Evolutionary conservation across 2,113 vertebrate species (phyloP).

Genomic region (Platichthys flesus): DNA sequence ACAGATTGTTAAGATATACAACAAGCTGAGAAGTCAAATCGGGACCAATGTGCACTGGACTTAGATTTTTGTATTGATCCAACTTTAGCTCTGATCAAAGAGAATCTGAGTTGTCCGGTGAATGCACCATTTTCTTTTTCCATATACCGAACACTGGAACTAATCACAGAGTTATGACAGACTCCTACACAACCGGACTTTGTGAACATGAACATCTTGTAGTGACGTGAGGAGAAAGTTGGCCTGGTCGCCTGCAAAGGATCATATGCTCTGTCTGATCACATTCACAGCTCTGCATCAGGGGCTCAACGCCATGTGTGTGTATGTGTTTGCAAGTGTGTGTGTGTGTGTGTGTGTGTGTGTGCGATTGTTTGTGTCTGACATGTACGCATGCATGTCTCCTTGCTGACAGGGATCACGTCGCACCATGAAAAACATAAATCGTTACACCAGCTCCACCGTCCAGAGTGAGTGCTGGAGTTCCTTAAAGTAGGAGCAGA

Average conservation of each 20-base stretch:
- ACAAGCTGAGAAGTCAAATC: background rate
- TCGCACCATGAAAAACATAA: constrained; percentile 58
- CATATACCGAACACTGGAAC: constrained; percentile 17
- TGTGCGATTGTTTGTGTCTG: constrained; percentile 22
- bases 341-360: background rate
- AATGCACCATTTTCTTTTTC: constrained; percentile 1
- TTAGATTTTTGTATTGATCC: constrained; percentile 7
- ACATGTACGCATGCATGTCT: constrained; percentile 37
- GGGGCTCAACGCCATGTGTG: background rate
- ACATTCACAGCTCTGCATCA: constrained; percentile 57
- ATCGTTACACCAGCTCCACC: constrained; percentile 33
- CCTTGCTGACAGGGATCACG: constrained; percentile 66
- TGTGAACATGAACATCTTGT: constrained; percentile 32
- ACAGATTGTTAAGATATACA: too few species aligned
- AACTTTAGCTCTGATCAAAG: constrained; percentile 38
- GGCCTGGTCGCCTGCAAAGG: constrained; percentile 15
- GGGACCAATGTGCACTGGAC: constrained; percentile 32
- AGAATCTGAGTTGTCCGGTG: constrained; percentile 12
- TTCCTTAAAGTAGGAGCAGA: constrained; percentile 44
- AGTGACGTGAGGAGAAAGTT: constrained; percentile 35
- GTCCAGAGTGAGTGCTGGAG: constrained; percentile 51
- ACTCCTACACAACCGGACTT: constrained; percentile 24
- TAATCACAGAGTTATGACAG: constrained; percentile 33
- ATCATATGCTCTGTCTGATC: constrained; percentile 52
- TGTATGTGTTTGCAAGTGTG: constrained; percentile 1